Conservation (phyloP, 2,113 vertebrate species). For the human (Homo sapiens) region GRCh38 chrX:48803501-48804000, state of each 20-base stretch:
- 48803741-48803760: not conserved
- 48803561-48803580: not conserved
- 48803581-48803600: not conserved
- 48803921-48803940: too few relatives aligned
- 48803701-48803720: not conserved
- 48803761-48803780: not conserved
- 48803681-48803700: not conserved
- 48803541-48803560: not conserved
- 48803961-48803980: too few relatives aligned
- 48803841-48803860: not conserved
- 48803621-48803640: not conserved
- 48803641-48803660: not conserved
- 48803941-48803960: too few relatives aligned
- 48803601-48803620: slow-evolving; percentile 22
- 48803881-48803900: too few relatives aligned
- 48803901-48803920: too few relatives aligned
- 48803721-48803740: not conserved
- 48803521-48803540: not conserved
- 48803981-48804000: too few relatives aligned
- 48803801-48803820: not conserved
- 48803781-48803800: not conserved
- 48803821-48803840: not conserved
- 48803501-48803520: not conserved
- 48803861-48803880: slow-evolving; percentile 42
- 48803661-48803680: not conserved